A percentile compares a stretch with the other conserved stretches of the same genome.
phyloP scores from a whole-genome alignment of 2,888 invertebrate genomes.

The Phytoseiulus persimilis region DNA sequence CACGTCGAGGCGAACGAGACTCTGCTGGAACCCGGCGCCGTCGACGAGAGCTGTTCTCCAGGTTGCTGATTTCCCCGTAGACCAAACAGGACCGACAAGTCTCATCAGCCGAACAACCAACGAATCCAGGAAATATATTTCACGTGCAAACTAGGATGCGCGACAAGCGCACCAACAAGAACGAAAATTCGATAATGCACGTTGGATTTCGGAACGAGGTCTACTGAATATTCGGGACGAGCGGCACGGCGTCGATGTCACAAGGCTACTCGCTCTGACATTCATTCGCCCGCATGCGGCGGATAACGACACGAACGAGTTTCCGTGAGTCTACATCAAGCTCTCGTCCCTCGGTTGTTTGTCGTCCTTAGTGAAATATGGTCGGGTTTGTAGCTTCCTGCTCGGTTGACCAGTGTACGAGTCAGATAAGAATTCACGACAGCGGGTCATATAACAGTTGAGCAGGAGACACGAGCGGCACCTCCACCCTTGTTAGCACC shows the following conservation, averaged over 20 bases:
- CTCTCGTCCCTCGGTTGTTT: background rate
- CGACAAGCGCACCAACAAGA: background rate
- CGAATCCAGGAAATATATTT: background rate
- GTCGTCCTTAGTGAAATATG: background rate
- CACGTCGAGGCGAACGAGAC: background rate
- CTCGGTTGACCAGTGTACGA: background rate
- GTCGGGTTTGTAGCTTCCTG: background rate
- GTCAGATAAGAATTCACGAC: background rate
- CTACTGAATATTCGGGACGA: background rate
- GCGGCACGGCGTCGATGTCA: background rate
- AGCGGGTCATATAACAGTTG: background rate
- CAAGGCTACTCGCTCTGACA: background rate
- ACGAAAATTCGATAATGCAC: background rate
- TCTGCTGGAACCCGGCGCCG: background rate
- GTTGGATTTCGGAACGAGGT: background rate
- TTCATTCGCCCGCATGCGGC: background rate
- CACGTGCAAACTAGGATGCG: background rate
- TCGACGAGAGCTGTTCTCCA: background rate
- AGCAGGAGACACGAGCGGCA: background rate
- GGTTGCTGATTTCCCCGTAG: background rate
- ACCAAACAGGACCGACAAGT: background rate
- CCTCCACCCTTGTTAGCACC: background rate
- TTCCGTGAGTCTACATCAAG: background rate
- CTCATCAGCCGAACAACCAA: conserved; percentile 5
- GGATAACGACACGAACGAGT: background rate